Conservation (phyloP, 2,888 invertebrate genomes). For the Drosophila pseudotalamancana region DNA sequence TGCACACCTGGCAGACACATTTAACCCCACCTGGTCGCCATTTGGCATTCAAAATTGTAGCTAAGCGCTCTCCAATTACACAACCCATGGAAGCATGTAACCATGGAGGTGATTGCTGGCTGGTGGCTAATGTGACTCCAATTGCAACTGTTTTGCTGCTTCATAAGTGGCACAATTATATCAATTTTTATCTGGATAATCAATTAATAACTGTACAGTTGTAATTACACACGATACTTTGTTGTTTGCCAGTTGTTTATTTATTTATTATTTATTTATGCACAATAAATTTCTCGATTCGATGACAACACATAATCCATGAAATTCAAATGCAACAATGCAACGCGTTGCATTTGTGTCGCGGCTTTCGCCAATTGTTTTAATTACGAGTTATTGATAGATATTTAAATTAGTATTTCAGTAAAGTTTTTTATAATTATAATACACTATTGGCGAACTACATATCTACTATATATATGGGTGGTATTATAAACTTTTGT, state of each 20-base stretch:
- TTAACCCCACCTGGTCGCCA: conserved; percentile 37
- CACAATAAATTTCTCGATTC: conserved; percentile 24
- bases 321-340: conserved; percentile 16
- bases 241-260: conserved; percentile 44
- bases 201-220: conserved; percentile 69
- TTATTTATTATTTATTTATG: conserved; percentile 54
- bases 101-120: conserved; percentile 26
- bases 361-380: neutral
- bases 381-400: conserved; percentile 1
- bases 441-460: no score
- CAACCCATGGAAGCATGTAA: conserved; percentile 64
- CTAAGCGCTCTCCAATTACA: conserved; percentile 63
- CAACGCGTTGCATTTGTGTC: conserved; percentile 17
- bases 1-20: neutral
- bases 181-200: conserved; percentile 49
- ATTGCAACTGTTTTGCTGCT: conserved; percentile 34
- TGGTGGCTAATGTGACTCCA: conserved; percentile 9
- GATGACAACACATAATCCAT: conserved; percentile 26
- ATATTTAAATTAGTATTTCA: neutral
- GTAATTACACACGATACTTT: conserved; percentile 59
- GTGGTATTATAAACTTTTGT: no score
- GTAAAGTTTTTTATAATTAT: no score
- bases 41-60: conserved; percentile 55
- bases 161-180: conserved; percentile 75
- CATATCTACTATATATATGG: no score